These are phyloP conservation scores for Pogonomyrmex californicus DNA, from an alignment of 1,140 invertebrate genomes.

Conservation along the genomic window DNA sequence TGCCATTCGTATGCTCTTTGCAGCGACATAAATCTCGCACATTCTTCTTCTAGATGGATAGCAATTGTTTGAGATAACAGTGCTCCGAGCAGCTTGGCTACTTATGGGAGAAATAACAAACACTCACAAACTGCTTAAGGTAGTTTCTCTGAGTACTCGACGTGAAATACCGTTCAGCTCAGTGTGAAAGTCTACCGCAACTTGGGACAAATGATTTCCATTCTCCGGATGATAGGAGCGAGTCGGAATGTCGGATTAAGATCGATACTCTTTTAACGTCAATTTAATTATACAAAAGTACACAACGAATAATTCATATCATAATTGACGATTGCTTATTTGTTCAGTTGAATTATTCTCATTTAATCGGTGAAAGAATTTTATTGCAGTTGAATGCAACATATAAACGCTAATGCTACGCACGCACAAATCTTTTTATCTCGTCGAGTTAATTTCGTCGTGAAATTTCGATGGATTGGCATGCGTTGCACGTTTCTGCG, in stretches of 20 bases:
- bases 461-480: neutral
- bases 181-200: constrained; percentile 30
- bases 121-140: constrained; percentile 59
- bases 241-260: constrained; percentile 11
- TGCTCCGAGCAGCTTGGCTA: constrained; percentile 34
- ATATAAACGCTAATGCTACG: neutral
- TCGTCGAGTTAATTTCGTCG: neutral
- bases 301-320: constrained; percentile 1
- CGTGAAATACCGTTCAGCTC: constrained; percentile 52
- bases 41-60: constrained; percentile 29
- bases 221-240: neutral
- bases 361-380: neutral
- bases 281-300: constrained; percentile 20
- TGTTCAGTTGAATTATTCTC: neutral
- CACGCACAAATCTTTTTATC: neutral
- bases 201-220: constrained; percentile 30
- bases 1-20: constrained; percentile 1
- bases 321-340: neutral
- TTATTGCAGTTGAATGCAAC: neutral
- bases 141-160: constrained; percentile 42
- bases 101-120: constrained; percentile 48
- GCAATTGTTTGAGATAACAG: constrained; percentile 55
- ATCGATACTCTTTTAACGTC: constrained; percentile 10
- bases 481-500: neutral
- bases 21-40: constrained; percentile 26